Conservation (phyloP, 2,113 vertebrate species). For the Arenaria interpres region DNA sequence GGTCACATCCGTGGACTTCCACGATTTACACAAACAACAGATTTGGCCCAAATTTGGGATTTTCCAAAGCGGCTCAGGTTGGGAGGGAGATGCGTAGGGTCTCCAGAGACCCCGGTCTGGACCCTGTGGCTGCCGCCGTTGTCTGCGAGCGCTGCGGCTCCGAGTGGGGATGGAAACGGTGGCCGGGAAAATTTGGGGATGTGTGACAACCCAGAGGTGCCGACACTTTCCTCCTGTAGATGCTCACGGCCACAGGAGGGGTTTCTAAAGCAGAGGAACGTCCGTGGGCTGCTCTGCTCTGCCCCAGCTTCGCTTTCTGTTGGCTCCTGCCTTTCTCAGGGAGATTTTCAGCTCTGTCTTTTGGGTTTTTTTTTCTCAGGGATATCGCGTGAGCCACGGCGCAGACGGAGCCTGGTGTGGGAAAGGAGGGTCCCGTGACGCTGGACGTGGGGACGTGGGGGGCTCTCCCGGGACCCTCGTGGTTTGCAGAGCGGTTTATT, state of each 20-base stretch:
- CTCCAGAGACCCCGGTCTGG: accelerated
- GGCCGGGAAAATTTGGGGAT: accelerated
- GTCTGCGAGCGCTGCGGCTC: accelerated
- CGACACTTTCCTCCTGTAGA: accelerated
- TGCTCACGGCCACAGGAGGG: background rate
- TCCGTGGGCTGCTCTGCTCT: background rate
- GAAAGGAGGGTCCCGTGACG: background rate
- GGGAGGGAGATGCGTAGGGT: background rate
- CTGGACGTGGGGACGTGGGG: background rate
- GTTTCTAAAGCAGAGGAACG: accelerated
- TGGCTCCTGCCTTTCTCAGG: background rate
- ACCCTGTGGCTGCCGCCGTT: accelerated
- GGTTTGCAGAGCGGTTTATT: background rate
- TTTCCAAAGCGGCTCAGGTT: background rate
- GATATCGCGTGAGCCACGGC: accelerated
- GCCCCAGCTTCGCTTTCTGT: background rate
- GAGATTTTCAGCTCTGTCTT: background rate
- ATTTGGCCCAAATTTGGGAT: background rate
- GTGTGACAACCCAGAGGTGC: background rate
- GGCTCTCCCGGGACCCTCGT: background rate
- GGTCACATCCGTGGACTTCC: background rate
- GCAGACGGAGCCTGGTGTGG: background rate
- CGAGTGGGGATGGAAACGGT: accelerated
- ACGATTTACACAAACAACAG: accelerated
- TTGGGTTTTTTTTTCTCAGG: background rate